phyloP scores from a whole-genome alignment of 1,140 invertebrate species.

The Macrocentrus cingulum region DNA sequence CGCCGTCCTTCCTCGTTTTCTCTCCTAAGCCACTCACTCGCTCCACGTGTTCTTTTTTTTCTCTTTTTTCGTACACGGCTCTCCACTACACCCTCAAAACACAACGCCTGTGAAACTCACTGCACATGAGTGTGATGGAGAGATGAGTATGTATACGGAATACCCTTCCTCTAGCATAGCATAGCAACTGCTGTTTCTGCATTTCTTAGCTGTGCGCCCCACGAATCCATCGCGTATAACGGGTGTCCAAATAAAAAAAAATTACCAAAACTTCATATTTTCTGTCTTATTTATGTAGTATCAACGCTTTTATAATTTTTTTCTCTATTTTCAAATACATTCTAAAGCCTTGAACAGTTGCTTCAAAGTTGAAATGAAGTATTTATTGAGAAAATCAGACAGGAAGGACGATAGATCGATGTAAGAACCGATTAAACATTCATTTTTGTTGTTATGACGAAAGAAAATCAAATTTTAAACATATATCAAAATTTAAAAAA shows the following conservation, averaged over 20 bases:
- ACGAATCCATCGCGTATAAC: conserved; percentile 52
- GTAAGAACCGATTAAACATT: no score
- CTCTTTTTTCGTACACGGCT: neutral
- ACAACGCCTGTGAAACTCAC: conserved; percentile 4
- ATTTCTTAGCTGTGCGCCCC: conserved; percentile 52
- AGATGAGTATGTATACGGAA: conserved; percentile 41
- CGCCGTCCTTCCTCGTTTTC: conserved; percentile 22
- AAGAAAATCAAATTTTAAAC: no score
- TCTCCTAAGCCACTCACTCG: conserved; percentile 22
- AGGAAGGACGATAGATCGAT: no score
- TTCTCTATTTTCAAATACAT: no score
- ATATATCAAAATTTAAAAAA: no score
- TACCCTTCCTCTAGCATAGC: conserved; percentile 43
- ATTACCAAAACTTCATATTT: neutral
- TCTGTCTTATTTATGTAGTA: no score
- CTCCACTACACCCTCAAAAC: conserved; percentile 24
- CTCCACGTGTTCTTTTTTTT: neutral
- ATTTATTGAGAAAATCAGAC: no score
- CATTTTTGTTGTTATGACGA: no score
- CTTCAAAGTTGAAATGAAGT: no score
- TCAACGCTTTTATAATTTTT: no score
- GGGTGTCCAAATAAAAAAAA: conserved; percentile 42
- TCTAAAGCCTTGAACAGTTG: no score
- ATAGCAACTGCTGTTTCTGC: conserved; percentile 60
- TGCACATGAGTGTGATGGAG: conserved; percentile 26